Evolutionary conservation across 1,140 invertebrate species (phyloP), one percentile per base, ranked within the genome.

Genomic region (Heliconius melpomene): DNA sequence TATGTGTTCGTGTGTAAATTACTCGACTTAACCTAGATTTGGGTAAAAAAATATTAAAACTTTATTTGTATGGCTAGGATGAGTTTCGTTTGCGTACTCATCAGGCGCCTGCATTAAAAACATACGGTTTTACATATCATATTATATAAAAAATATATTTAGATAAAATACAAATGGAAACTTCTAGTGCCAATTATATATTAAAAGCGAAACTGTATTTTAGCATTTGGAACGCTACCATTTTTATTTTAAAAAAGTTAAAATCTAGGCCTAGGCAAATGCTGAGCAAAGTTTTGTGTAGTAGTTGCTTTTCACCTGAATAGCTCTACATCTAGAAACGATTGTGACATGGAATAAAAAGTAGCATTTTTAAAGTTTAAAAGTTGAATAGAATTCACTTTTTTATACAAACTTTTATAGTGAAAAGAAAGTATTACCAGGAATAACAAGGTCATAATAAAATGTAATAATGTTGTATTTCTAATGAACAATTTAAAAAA

Each of bases 271-370:
- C 60, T 29, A 66, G 60, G 60, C 26, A 29, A 66, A 66, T 66
- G 60, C 60, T 66, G 60, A 66, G 26, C 60, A 66, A 66, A 66
- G 60, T 66, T 66, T 66, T 66, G 60, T 66, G 60, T 66, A 66
- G 60, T 66, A 66, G 60, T 66, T 66, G 60, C 60, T 66, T 66
- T 66, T 66, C 60, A 66, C 60, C 60, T 66, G 60, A 66, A 66
- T 66, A 66, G 60, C 60, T 66, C 60, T 66, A 66, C 60, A 66
- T 66, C 60, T 66, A 66, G 60, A 66, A 66, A 26, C 60, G 13
- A 66, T 66, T 66, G 60, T 66, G 60, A 66, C 60, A 66, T 66
- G 60, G 23, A 66, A 29, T 66, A 66, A 66, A 66, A 66, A 66
- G 26, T 29, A 66, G 26, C 60, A 66, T 66, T 66, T 66, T 29